Base-by-base conservation (phyloP, 1,140 invertebrate species). In the Teleopsis dalmanni region DNA sequence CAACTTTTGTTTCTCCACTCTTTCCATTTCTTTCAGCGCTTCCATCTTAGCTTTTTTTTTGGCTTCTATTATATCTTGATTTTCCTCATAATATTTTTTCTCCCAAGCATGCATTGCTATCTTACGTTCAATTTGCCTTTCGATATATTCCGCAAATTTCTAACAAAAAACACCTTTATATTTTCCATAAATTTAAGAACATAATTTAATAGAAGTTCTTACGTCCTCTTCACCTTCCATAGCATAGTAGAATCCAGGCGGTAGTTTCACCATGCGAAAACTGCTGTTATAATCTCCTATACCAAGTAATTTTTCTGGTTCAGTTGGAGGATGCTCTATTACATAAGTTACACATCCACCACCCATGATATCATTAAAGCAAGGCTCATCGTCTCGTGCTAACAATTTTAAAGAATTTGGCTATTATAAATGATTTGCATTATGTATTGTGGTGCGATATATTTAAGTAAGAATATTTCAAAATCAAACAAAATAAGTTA, bases 271-370 rank as follows among this genome's bases (percentile, higher is more conserved):
- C 60, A 81, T 74, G 49, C 79, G 72, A 18, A 83, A 75, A 31
- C 76, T 76, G 10, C 79, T 80, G 53, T 80, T 81, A 27, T 73
- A 75, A 57, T 83, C 80, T 25, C 73, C 75, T 23, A 79, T 73
- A 16, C 74, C 76, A 13, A 77, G 70, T 9, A 78, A 71, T 56
- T 77, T 76, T 55, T 74, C 69, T 4, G 67, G 65, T 25, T 74
- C 54, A 19, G 71, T 68, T 6, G 76, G 62, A 7, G 70, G 72
- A 54, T 78, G 76, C 43, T 76, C 61, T 22, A 65, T 72, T n/a
- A 79, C 68, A n/a, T 70, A 69, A 1, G 76, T 78, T 8, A 78
- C 62, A 26, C 65, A 55, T 35, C 59, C 62, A 3, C 71, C 71
- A 6, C 70, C 69, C n/a, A 73, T 44, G 9, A 57, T 59, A 49